These are phyloP conservation scores for Intellagama lesueurii DNA, from an alignment of 2,797 vertebrate genomes.

Conservation along the genomic window DNA sequence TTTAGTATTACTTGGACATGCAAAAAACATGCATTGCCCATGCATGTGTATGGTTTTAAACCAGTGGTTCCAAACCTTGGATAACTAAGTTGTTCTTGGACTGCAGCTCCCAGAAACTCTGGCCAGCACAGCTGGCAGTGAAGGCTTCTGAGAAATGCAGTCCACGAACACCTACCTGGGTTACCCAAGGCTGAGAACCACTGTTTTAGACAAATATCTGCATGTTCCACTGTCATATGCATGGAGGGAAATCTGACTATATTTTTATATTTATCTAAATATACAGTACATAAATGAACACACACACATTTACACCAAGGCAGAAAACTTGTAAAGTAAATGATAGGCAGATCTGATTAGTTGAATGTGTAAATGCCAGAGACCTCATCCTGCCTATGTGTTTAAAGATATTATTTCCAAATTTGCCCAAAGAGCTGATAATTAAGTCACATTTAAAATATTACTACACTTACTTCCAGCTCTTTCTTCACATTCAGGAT, in stretches of 20 bases:
- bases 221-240: neutral
- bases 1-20: neutral
- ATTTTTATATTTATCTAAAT: too few species aligned
- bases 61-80: too few species aligned
- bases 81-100: too few species aligned
- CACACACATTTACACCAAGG: too few species aligned
- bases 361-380: neutral
- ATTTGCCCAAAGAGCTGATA: neutral
- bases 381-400: too few species aligned
- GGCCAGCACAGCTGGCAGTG: too few species aligned
- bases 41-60: neutral
- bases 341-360: neutral
- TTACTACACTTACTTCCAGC: neutral
- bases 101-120: too few species aligned
- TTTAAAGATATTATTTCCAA: neutral
- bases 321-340: constrained; percentile 7
- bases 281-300: too few species aligned
- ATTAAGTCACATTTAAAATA: neutral
- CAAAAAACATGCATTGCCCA: neutral
- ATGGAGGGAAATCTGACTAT: neutral
- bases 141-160: too few species aligned
- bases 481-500: neutral
- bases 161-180: too few species aligned
- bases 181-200: too few species aligned
- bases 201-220: neutral